phyloP scores from a whole-genome alignment of 1,140 invertebrate genomes.

The Temnothorax longispinosus region DNA sequence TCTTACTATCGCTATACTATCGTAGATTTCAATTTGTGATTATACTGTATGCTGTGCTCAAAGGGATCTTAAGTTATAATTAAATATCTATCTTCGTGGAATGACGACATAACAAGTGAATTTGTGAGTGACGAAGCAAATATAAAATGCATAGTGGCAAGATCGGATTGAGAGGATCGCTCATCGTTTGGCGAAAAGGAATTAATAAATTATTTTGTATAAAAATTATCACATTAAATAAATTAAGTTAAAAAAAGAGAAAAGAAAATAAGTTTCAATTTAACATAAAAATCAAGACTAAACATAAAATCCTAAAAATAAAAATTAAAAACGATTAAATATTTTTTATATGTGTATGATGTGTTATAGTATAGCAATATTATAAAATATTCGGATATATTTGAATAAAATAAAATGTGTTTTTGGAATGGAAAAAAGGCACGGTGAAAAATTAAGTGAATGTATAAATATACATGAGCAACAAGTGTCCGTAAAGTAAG shows the following conservation, averaged over 20 bases:
- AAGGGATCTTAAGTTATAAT: not conserved
- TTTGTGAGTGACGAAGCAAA: slow-evolving; percentile 8
- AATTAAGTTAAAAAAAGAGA: not conserved
- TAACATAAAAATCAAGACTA: not conserved
- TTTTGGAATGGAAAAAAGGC: not conserved
- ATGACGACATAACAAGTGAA: not conserved
- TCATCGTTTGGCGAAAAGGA: not conserved
- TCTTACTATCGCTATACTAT: not conserved
- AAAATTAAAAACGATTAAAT: not conserved
- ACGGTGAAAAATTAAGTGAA: not conserved
- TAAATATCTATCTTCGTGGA: not conserved
- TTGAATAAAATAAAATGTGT: not conserved
- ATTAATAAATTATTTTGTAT: not conserved
- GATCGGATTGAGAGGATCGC: not conserved
- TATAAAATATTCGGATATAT: not conserved
- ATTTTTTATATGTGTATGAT: not conserved
- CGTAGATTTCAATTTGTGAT: not conserved
- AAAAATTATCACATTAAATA: not conserved
- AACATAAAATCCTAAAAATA: not conserved
- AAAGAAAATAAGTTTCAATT: not conserved
- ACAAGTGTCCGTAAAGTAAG: not conserved
- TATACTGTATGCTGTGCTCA: not conserved
- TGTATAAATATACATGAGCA: not conserved
- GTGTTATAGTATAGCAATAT: not conserved
- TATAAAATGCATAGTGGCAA: not conserved